Percentiles rank a stretch among this genome's conserved stretches.
Evolutionary conservation across 2,888 invertebrate genomes (phyloP).

Genomic region (Tubulanus polymorphus): DNA sequence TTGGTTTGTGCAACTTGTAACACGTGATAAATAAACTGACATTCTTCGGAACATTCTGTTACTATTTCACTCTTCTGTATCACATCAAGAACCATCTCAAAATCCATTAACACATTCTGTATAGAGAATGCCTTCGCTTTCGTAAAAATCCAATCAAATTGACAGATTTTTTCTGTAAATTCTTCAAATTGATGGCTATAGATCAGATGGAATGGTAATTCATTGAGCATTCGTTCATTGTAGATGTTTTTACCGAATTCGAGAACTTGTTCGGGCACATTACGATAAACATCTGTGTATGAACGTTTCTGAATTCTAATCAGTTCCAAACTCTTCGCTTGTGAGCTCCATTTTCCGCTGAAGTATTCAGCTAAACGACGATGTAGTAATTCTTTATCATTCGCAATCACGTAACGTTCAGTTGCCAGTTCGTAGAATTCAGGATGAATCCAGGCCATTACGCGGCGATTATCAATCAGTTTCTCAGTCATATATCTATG

Average conservation of each 20-base stretch:
- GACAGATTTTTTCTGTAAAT: neutral
- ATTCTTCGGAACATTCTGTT: too few species aligned
- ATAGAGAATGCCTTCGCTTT: neutral
- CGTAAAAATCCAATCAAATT: neutral
- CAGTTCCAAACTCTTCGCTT: conserved; percentile 30
- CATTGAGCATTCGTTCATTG: conserved; percentile 31
- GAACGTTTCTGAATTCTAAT: conserved; percentile 33
- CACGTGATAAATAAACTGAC: too few species aligned
- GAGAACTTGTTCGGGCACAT: conserved; percentile 32
- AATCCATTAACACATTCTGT: neutral
- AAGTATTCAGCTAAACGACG: conserved; percentile 33
- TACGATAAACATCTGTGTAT: conserved; percentile 28
- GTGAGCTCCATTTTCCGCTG: conserved; percentile 31
- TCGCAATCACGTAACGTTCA: conserved; percentile 16
- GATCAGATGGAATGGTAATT: conserved; percentile 34
- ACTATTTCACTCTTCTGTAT: too few species aligned
- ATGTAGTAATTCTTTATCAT: conserved; percentile 18
- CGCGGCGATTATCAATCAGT: conserved; percentile 22
- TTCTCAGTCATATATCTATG: conserved; percentile 27
- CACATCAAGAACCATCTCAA: too few species aligned
- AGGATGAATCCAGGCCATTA: conserved; percentile 36
- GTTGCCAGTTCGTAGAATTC: conserved; percentile 30
- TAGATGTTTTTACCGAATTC: conserved; percentile 16
- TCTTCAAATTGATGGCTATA: conserved; percentile 24
- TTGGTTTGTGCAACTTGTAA: too few species aligned